Evolutionary conservation across 1,140 invertebrate genomes (phyloP), one percentile per base, ranked within the genome.

Genomic region (Forficula auricularia): DNA sequence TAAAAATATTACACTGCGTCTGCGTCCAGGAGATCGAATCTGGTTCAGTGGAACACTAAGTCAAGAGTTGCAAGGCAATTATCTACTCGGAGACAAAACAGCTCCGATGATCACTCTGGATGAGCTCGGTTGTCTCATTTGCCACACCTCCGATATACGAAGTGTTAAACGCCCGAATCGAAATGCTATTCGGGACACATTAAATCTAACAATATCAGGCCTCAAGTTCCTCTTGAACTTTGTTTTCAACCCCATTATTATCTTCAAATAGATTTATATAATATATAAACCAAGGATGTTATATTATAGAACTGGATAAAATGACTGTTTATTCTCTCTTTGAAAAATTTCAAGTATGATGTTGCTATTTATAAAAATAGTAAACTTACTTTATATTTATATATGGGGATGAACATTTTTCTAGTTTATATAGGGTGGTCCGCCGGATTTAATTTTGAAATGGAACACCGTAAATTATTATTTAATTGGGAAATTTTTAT

Each of bases 201-300:
- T 49, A 70, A 3, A 68, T 66, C 48, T 68, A 72, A 51, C 58
- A 77, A 49, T 67, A 70, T 45, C 71, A 0, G 76, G 77, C 2
- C 55, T 73, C 7, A 82, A 81, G 51, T 75, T 77, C 60, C 66
- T 82, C 43, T 57, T 83, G 7, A 82, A 83, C 62, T 77, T 81
- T 50, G 47, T 82, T 42, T 68, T 82, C 20, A 81, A 79, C 66
- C 79, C 79, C 7, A 60, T 83, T 31, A 66, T 82, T 47, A 71
- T 76, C 51, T 79, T 82, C 53, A 45, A 45, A 19, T 48, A 30
- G 35, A 12, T n/a, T n/a, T 32, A 32, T n/a, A n/a, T n/a, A n/a
- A n/a, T n/a, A n/a, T n/a, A n/a, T n/a, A n/a, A n/a, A n/a, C n/a
- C n/a, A n/a, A n/a, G n/a, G n/a, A n/a, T n/a, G n/a, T n/a, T n/a